Evolutionary conservation across 2,888 invertebrate genomes (phyloP), one percentile per base, ranked within the genome.

Genomic region (Dryococelus australis): DNA sequence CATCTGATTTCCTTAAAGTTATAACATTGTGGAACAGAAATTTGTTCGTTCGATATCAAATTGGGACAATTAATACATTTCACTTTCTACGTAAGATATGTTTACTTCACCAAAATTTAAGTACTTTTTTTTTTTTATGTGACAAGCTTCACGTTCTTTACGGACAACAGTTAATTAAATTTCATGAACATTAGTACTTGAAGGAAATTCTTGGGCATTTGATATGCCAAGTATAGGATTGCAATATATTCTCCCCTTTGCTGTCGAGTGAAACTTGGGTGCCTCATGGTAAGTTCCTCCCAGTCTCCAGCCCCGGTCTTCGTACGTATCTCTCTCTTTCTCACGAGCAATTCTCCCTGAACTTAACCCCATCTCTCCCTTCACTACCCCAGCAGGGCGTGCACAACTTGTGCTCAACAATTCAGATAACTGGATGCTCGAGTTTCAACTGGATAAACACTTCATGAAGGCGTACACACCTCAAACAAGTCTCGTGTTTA

Each of bases 161-260:
- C 10, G 16, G 65, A 65, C 65, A 16, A n/a, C 8, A 65, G 65
- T 65, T 65, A 65, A 65, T 65, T 65, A 65, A 65, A 65, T 65
- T 65, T 65, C n/a, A 24, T n/a, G 8, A 65, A n/a, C 65, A 65
- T 65, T 65, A 65, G 65, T 65, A 65, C 65, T 65, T n/a, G 65
- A 65, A 20, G 65, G 20, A n/a, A 65, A 65, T 65, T 65, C 65
- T 65, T 24, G 65, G 65, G 65, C 65, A 65, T 65, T 65, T 65
- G 65, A 65, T 65, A 65, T 65, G 65, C 65, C 65, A n/a, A 65
- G 65, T 65, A 65, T 65, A 65, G 65, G 65, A 65, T 65, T 65
- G 65, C 65, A 65, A 65, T 65, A 65, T n/a, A 65, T 65, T 65
- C 65, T 65, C 65, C 65, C 65, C 65, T 65, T 24, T 65, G n/a